Evolutionary conservation across 1,140 invertebrate genomes (phyloP), one percentile per base, ranked within the genome.

Genomic region (Ceratosolen fusciceps): DNA sequence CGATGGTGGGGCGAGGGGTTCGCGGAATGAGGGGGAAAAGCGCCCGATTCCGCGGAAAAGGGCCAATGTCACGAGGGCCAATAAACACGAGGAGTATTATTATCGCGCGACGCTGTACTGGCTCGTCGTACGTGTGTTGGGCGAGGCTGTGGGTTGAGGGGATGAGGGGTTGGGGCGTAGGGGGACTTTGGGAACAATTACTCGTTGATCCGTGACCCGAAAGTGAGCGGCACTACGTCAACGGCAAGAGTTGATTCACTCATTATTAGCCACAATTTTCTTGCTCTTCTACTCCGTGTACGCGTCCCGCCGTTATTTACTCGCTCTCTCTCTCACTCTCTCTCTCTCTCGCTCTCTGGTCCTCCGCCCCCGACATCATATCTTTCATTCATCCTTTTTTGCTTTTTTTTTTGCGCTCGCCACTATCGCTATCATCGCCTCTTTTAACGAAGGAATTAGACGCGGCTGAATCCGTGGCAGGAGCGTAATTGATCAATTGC

Each of bases 131-230:
- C n/a, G n/a, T n/a, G n/a, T n/a, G n/a, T n/a, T n/a, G n/a, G n/a
- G n/a, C n/a, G n/a, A n/a, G n/a, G n/a, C n/a, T n/a, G n/a, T n/a
- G 21, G 34, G n/a, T 65, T 34, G 0, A 4, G 3, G 9, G 12
- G 9, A 47, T 47, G 1, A 68, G 37, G 16, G 49, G n/a, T n/a
- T n/a, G n/a, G 10, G 12, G 49, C 10, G 4, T 19, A 52, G 5
- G 49, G 21, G 49, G 5, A 19, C 49, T 24, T 8, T 1, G 14
- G 16, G 78, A 83, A 82, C 82, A 88, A 87, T 85, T 84, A 85
- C 76, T 84, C 85, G 85, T 88, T 90, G 85, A 88, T 83, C 85
- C 84, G 76, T 88, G 86, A 89, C 87, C 86, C 80, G 81, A 82
- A 83, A 84, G 82, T 81, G 80, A 80, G 80, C 83, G 81, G n/a